Conservation (phyloP, 2,888 invertebrate species). For the Marasmarcha lunaedactyla region DNA sequence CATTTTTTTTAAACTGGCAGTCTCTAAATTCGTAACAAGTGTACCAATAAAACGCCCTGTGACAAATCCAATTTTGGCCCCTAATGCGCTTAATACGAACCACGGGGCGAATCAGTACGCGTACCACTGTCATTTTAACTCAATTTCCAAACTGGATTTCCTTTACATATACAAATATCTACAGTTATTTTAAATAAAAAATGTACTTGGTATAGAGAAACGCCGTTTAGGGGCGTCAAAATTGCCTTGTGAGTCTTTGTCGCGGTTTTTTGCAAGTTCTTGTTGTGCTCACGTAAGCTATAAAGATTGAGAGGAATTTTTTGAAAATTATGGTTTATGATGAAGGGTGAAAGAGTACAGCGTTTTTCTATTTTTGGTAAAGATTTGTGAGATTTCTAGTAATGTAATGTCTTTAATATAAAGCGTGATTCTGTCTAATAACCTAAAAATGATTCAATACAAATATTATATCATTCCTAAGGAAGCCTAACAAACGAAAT, state of each 20-base stretch:
- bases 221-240: conserved; percentile 53
- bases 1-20: conserved; percentile 7
- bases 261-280: conserved; percentile 38
- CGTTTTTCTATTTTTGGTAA: no score
- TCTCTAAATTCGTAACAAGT: conserved; percentile 58
- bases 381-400: no score
- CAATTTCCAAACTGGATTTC: conserved; percentile 51
- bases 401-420: no score
- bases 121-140: conserved; percentile 69
- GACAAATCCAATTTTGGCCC: conserved; percentile 62
- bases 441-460: no score
- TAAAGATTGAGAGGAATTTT: conserved; percentile 45
- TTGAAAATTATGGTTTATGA: no score
- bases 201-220: conserved; percentile 58
- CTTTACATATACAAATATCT: conserved; percentile 21
- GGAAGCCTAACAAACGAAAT: no score
- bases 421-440: no score
- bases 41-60: conserved; percentile 63
- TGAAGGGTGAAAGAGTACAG: no score
- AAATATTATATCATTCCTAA: no score
- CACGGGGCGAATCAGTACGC: conserved; percentile 66
- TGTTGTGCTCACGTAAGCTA: conserved; percentile 50
- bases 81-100: conserved; percentile 64
- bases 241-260: conserved; percentile 40
- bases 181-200: conserved; percentile 44